phyloP scores from a whole-genome alignment of 2,113 vertebrate genomes.

The Psephotus haematonotus region DNA sequence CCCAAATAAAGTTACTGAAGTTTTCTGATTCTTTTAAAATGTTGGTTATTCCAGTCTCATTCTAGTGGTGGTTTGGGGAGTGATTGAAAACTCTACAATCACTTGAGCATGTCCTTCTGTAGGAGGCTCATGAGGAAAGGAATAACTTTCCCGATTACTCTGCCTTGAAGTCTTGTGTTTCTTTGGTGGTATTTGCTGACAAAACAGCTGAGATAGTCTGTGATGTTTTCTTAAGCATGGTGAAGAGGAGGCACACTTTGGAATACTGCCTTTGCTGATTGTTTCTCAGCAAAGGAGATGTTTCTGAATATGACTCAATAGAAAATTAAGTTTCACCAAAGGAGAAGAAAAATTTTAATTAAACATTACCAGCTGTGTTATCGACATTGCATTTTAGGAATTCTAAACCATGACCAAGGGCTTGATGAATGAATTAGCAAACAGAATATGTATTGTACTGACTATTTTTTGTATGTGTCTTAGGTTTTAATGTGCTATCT shows the following conservation, averaged over 20 bases:
- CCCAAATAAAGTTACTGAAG: not conserved
- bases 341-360: conserved; percentile 35
- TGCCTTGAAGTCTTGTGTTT: conserved; percentile 17
- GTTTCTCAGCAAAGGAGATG: not conserved
- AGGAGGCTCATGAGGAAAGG: not conserved
- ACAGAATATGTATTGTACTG: not conserved
- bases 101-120: not conserved
- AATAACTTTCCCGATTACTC: not conserved
- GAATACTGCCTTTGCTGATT: not conserved
- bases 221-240: conserved; percentile 7
- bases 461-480: not conserved
- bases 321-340: not conserved
- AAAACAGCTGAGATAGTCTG: not conserved
- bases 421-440: conserved; percentile 7
- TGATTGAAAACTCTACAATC: not conserved
- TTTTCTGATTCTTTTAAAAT: not conserved
- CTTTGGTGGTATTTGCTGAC: not conserved
- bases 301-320: not conserved
- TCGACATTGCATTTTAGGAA: not conserved
- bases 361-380: not conserved
- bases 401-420: not conserved
- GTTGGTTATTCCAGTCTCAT: not conserved
- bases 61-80: not conserved
- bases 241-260: not conserved
- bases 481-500: not conserved